Base-by-base conservation (phyloP, 2,888 invertebrate genomes). In the Troilus luridus region DNA sequence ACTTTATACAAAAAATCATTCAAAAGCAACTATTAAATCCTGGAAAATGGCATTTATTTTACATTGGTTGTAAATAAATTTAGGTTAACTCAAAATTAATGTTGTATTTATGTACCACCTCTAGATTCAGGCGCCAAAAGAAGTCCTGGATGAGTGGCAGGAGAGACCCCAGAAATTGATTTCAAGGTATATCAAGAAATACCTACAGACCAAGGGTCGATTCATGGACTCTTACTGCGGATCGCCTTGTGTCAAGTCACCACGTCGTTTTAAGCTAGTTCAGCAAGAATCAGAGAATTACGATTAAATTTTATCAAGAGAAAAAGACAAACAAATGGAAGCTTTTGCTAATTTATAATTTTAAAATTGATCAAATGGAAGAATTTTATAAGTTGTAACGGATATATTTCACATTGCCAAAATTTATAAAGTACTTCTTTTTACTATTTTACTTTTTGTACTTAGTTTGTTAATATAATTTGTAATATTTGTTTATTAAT, bases 231-330 rank as follows among this genome's bases (percentile, higher is more conserved):
- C 93, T 88, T 93, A 92, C 60, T 93, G 93, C 88, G 93, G 93
- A 41, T 97, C 97, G 64, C 97, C 97, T 9, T 95, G 96, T 41
- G 97, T 97, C 91, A 98, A 98, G 94, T 98, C 97, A 93, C 98
- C 98, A 54, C 95, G 98, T 91, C 96, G 98, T 92, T 98, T 97
- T 95, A 98, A 98, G 94, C 95, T 98, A 92, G 98, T 98, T 62
- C 98, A 98, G 94, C 98, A 98, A 94, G 98, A 98, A 94, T 98
- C 98, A 17, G 97, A 98, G 94, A 98, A 96, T 93, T 98, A 97
- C 94, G 98, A 98, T 94, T 98, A 97, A 95, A n/a, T 85, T 21
- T 85, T 21, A n/a, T n/a, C 0, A 56, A n/a, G n/a, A n/a, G n/a
- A 85, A 58, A n/a, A 85, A 12, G n/a, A 56, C 7, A 9, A 19